Evolutionary conservation across 2,888 invertebrate species (phyloP).

Genomic region (Agrypnus murinus): DNA sequence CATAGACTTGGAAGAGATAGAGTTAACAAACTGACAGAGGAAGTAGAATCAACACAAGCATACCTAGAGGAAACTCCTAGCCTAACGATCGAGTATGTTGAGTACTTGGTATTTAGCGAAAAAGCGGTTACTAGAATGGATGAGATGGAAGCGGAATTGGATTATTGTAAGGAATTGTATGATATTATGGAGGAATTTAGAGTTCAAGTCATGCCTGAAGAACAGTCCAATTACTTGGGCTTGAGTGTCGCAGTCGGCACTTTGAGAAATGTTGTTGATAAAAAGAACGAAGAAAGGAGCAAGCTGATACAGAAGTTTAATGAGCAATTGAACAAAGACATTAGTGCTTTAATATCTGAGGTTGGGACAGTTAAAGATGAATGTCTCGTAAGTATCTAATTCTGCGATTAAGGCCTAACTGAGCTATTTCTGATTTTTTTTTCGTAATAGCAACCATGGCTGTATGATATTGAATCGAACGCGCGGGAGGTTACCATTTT

Average conservation of each 20-base stretch:
- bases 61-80: slow-evolving; percentile 79
- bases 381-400: slow-evolving; percentile 74
- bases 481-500: slow-evolving; percentile 78
- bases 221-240: slow-evolving; percentile 78
- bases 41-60: slow-evolving; percentile 78
- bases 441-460: slow-evolving; percentile 79
- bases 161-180: slow-evolving; percentile 88
- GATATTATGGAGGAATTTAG: slow-evolving; percentile 88
- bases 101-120: slow-evolving; percentile 82
- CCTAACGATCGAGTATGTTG: slow-evolving; percentile 82
- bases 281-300: slow-evolving; percentile 79
- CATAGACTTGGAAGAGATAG: slow-evolving; percentile 78
- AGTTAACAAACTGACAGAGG: slow-evolving; percentile 73
- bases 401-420: not conserved
- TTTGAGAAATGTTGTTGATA: slow-evolving; percentile 81
- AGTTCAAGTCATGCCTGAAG: slow-evolving; percentile 83
- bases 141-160: slow-evolving; percentile 81
- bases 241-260: slow-evolving; percentile 77
- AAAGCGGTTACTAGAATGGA: slow-evolving; percentile 79
- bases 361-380: slow-evolving; percentile 84
- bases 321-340: slow-evolving; percentile 85
- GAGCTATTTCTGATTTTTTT: not conserved
- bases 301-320: slow-evolving; percentile 83
- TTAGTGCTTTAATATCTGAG: slow-evolving; percentile 81
- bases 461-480: slow-evolving; percentile 83